Base-by-base conservation (phyloP, 1,140 invertebrate genomes). In the Drosophila albomicans region DNA sequence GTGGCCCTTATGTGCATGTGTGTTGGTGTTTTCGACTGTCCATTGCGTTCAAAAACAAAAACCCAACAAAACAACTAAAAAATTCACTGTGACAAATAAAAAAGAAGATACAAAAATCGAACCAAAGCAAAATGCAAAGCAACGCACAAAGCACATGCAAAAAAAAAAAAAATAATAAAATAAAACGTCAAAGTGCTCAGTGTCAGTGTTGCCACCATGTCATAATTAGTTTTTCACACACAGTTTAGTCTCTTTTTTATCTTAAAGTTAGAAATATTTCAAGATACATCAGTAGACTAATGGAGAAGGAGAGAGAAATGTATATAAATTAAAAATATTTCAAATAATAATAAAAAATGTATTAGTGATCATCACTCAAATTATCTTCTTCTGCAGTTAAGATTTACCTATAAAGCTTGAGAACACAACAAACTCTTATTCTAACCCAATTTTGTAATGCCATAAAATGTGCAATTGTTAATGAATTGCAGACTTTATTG, bases 121-220 rank as follows among this genome's bases (percentile, higher is more conserved):
- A 76, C 43, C 69, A 76, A 71, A 79, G 45, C 46, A 72, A 88
- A 52, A 63, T 73, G 35, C 69, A 76, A 71, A 79, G 45, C 46
- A 72, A 88, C 77, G 77, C 43, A 30, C 56, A 61, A 69, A 72
- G 52, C 58, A 58, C 20, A 61, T 5, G 48, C 28, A 8, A 49
- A 71, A 58, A 15, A 49, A 71, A 58, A 15, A 16, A 64, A 59
- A 71, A 57, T 68, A 59, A 2, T 49, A 46, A 82, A 81, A 78
- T 77, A 73, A 63, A 56, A 78, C 78, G 68, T 73, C 70, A 81
- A 88, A 88, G 20, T 32, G 56, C 70, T 59, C 75, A 67, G 57
- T 66, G 67, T 70, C 81, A 89, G 84, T 81, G 84, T 89, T 88
- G 84, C 84, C 84, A 88, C 78, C 63, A 70, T 71, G 67, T 81